Percentiles rank a stretch among this genome's conserved stretches.
These are phyloP conservation scores for Condylura cristata DNA, from an alignment of 2,113 vertebrate species.

Conservation along the genomic window DNA sequence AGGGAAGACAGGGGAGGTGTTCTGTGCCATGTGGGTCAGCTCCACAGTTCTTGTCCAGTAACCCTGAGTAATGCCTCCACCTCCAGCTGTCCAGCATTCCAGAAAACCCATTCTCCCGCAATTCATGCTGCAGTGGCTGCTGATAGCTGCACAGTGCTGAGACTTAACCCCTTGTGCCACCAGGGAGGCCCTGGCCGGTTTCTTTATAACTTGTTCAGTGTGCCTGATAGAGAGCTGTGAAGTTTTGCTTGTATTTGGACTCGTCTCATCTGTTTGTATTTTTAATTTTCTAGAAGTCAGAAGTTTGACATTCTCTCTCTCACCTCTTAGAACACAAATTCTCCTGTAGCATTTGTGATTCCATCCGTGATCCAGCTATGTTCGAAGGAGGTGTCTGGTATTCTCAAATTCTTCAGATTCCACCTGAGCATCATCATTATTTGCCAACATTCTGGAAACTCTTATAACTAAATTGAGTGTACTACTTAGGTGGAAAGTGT, in stretches of 20 bases:
- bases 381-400: background rate
- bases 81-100: no score
- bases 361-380: background rate
- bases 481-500: background rate
- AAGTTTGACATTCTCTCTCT: background rate
- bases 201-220: slow-evolving; percentile 39
- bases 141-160: no score
- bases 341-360: background rate
- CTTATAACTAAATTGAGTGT: background rate
- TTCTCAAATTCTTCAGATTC: background rate
- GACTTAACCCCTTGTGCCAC: no score
- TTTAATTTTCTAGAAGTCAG: slow-evolving; percentile 42
- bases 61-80: no score
- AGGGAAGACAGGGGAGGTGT: no score
- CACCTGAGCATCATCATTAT: background rate
- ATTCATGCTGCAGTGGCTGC: no score
- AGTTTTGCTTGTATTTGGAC: background rate
- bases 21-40: no score
- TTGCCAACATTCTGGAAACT: slow-evolving; percentile 23
- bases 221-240: background rate
- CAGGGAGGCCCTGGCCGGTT: slow-evolving; percentile 37
- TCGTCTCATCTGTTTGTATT: background rate
- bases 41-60: no score
- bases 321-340: background rate
- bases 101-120: no score